Conservation (phyloP, 2,888 invertebrate genomes). For the Bellardia bayeri region DNA sequence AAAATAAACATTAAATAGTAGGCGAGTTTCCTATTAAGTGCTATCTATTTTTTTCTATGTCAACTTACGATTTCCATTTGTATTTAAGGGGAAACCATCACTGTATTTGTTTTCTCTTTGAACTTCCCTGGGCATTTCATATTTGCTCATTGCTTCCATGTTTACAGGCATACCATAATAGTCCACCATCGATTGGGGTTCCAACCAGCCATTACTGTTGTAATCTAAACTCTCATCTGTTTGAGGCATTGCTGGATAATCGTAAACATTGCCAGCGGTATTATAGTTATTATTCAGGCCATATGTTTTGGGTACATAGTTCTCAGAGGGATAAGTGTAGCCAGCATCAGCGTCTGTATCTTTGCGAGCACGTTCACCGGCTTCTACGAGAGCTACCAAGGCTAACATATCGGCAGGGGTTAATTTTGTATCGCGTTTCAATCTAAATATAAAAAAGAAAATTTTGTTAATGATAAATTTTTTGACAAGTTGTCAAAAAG, state of each 20-base stretch:
- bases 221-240: constrained; percentile 75
- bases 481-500: too few relatives aligned
- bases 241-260: constrained; percentile 75
- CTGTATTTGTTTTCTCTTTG: constrained; percentile 81
- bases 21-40: too few relatives aligned
- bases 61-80: constrained; percentile 79
- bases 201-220: constrained; percentile 79
- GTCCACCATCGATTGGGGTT: constrained; percentile 79
- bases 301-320: constrained; percentile 72
- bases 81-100: constrained; percentile 73
- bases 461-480: not conserved
- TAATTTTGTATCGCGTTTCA: constrained; percentile 83
- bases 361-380: constrained; percentile 83
- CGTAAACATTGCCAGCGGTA: constrained; percentile 64
- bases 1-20: constrained; percentile 12
- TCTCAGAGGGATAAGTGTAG: constrained; percentile 72
- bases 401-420: constrained; percentile 84
- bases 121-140: constrained; percentile 77
- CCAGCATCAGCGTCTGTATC: constrained; percentile 79
- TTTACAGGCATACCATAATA: constrained; percentile 82
- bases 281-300: constrained; percentile 69
- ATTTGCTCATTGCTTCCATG: constrained; percentile 81
- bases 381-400: constrained; percentile 83
- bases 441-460: constrained; percentile 74
- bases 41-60: not conserved